Conservation (phyloP, 2,113 vertebrate species). For the Trogon melanurus region DNA sequence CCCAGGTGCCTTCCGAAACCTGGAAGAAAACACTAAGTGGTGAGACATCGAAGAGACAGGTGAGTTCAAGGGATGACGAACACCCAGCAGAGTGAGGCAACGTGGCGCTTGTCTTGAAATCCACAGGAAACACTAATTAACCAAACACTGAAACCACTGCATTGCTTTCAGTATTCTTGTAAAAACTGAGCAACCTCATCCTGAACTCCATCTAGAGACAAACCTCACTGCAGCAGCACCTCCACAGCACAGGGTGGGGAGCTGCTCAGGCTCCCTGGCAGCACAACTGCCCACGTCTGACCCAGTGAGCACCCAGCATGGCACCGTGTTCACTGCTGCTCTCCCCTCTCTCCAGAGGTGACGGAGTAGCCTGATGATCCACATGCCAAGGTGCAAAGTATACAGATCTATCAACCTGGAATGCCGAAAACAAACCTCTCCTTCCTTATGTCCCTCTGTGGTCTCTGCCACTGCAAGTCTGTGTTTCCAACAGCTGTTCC, state of each 20-base stretch:
- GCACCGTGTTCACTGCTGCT: neutral
- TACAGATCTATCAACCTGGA: neutral
- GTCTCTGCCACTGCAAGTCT: neutral
- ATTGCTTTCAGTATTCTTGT: neutral
- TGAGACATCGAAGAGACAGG: neutral
- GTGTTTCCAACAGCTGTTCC: neutral
- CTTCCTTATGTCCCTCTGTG: neutral
- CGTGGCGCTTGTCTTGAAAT: neutral
- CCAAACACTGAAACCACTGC: neutral
- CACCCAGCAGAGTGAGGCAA: neutral
- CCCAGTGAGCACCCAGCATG: neutral
- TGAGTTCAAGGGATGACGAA: rapidly evolving
- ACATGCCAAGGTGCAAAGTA: neutral
- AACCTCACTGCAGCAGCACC: neutral
- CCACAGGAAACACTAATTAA: neutral
- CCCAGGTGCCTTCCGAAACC: rapidly evolving
- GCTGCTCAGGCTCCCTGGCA: neutral
- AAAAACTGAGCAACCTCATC: neutral
- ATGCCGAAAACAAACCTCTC: neutral
- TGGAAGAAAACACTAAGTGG: neutral
- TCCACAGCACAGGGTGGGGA: neutral
- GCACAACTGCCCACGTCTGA: neutral
- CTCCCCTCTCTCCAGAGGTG: neutral
- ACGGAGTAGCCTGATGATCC: neutral
- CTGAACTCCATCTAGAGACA: neutral